These are phyloP conservation scores for Chanos chanos DNA, from an alignment of 2,797 vertebrate species.

Conservation along the genomic window DNA sequence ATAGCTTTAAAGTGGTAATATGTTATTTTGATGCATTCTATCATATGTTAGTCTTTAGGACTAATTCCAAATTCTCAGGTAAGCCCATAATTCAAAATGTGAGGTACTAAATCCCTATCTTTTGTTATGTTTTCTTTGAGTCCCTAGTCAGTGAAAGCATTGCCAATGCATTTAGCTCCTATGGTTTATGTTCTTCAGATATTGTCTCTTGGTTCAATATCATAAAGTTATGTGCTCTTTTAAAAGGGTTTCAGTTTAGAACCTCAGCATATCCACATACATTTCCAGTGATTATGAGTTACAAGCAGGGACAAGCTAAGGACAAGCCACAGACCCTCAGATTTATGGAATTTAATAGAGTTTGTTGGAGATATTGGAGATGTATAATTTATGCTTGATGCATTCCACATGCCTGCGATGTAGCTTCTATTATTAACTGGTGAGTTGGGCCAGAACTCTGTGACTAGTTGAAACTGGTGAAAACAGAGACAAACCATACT, in stretches of 20 bases:
- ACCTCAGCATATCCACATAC: conserved; percentile 43
- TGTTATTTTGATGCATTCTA: conserved; percentile 46
- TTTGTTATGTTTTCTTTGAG: not conserved
- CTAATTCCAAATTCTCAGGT: conserved; percentile 40
- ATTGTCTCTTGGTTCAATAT: too few relatives aligned
- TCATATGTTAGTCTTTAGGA: conserved; percentile 48
- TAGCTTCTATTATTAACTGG: conserved; percentile 34
- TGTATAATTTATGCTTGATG: conserved; percentile 39
- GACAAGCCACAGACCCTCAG: conserved; percentile 16
- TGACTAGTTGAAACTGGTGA: conserved; percentile 18
- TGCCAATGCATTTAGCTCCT: conserved; percentile 28
- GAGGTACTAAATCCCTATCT: conserved; percentile 30
- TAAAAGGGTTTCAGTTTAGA: conserved; percentile 44
- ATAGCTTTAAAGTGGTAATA: conserved; percentile 48
- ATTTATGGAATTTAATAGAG: conserved; percentile 39
- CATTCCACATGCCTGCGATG: conserved; percentile 26
- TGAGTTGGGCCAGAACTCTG: conserved; percentile 20
- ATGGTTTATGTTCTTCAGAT: too few relatives aligned
- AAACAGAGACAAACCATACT: not conserved
- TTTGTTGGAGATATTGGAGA: conserved; percentile 27
- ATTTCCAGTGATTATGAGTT: conserved; percentile 33
- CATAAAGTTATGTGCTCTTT: conserved; percentile 38
- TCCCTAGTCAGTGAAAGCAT: conserved; percentile 35
- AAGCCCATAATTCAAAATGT: conserved; percentile 40
- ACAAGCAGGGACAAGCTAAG: conserved; percentile 13